These are phyloP conservation scores for Chloropsis cyanopogon DNA, from an alignment of 2,113 vertebrate species.

Conservation along the genomic window DNA sequence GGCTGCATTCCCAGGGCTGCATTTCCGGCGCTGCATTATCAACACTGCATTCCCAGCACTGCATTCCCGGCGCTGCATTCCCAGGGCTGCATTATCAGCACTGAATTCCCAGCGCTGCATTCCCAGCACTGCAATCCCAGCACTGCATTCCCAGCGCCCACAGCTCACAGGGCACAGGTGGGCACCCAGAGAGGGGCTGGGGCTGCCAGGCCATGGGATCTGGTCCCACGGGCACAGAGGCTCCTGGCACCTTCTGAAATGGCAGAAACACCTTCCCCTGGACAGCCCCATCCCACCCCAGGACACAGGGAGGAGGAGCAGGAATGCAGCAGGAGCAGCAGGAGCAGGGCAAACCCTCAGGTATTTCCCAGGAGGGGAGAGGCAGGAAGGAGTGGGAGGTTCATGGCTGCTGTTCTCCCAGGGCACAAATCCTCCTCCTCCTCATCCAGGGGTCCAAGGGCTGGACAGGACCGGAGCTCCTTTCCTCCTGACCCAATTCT, in stretches of 20 bases:
- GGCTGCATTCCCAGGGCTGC: not conserved
- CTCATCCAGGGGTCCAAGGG: not conserved
- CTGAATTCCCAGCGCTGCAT: not conserved
- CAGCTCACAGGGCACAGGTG: accelerated
- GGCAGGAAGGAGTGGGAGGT: not conserved
- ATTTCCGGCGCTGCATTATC: no score
- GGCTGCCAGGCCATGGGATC: not conserved
- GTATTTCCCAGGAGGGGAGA: not conserved
- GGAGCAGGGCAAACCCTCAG: not conserved
- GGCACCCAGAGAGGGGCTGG: not conserved
- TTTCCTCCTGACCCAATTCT: not conserved
- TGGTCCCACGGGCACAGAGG: not conserved
- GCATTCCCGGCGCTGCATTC: no score
- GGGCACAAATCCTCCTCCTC: not conserved
- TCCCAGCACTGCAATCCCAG: not conserved
- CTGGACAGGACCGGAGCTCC: not conserved
- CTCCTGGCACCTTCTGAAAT: not conserved
- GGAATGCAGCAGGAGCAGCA: not conserved
- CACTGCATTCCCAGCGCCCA: not conserved
- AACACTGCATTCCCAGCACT: not conserved
- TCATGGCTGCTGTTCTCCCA: not conserved
- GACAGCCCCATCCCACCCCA: not conserved
- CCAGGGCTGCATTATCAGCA: no score
- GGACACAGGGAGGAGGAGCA: not conserved
- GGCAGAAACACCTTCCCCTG: not conserved